Percentiles rank a stretch among this genome's conserved stretches.
Evolutionary conservation across 2,113 vertebrate species (phyloP).

Genomic region (Etia nguti): DNA sequence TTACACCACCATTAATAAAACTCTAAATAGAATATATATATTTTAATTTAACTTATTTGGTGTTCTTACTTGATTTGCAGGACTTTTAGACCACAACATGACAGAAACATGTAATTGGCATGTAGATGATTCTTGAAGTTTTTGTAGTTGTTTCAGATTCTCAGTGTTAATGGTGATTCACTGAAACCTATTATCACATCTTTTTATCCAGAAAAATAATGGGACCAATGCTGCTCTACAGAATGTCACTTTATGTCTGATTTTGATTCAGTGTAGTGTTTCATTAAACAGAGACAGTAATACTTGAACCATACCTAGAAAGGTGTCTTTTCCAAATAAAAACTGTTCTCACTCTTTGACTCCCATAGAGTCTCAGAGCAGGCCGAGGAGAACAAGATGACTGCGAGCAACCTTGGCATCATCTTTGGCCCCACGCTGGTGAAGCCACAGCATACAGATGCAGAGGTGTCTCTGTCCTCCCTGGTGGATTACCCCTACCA

Average conservation of each 20-base stretch:
- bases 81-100: background rate
- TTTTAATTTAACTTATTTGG: background rate
- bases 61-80: background rate
- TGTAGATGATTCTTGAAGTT: background rate
- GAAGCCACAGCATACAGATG: slow-evolving; percentile 84
- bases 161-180: background rate
- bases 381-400: slow-evolving; percentile 97
- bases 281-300: background rate
- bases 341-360: background rate
- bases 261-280: background rate
- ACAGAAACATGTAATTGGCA: background rate
- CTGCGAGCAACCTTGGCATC: slow-evolving; percentile 91
- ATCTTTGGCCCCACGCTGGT: slow-evolving; percentile 96
- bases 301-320: background rate
- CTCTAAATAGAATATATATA: background rate
- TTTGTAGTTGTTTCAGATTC: background rate
- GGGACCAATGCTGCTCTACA: background rate
- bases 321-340: background rate
- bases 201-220: background rate
- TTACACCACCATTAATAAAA: background rate
- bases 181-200: background rate
- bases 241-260: background rate
- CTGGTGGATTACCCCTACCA: slow-evolving; percentile 94
- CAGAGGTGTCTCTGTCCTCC: slow-evolving; percentile 90
- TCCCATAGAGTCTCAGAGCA: slow-evolving; percentile 82